Evolutionary conservation across 2,797 vertebrate species (phyloP).

Genomic region (Macrochelys suwanniensis): DNA sequence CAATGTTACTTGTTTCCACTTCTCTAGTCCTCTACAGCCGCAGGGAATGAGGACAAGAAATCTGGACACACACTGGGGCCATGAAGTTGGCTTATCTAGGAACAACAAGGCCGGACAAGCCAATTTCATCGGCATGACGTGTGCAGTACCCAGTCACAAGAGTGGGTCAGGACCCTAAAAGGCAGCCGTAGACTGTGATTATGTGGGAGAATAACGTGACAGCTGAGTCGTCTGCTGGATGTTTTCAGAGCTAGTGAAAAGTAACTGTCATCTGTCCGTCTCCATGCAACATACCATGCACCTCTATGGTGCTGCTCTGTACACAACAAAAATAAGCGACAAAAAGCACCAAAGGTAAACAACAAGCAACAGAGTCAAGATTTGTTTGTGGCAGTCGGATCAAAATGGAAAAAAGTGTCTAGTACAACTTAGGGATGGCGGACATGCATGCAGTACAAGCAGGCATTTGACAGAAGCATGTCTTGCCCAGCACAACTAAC

Average conservation of each 20-base stretch:
- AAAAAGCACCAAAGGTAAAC: background rate
- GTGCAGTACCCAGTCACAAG: conserved; percentile 14
- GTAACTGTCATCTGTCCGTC: accelerated
- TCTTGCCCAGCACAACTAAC: background rate
- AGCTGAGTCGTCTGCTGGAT: background rate
- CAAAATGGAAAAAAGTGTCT: background rate
- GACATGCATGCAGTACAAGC: background rate
- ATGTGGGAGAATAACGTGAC: background rate
- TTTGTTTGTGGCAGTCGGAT: background rate
- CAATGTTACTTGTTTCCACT: background rate
- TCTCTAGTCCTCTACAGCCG: background rate
- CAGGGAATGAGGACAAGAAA: background rate
- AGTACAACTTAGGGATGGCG: background rate
- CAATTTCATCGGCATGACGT: conserved; percentile 11
- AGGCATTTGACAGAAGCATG: background rate
- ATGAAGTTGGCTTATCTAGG: conserved; percentile 8
- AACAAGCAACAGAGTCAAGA: background rate
- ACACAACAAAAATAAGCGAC: background rate
- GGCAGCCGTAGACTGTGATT: background rate
- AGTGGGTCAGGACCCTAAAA: background rate
- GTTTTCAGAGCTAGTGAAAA: background rate
- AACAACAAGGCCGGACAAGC: conserved; percentile 47
- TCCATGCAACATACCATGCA: background rate
- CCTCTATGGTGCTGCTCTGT: background rate
- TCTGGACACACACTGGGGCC: background rate